Evolutionary conservation across 2,797 vertebrate genomes (phyloP).

Genomic region (Phylloscopus collybita): DNA sequence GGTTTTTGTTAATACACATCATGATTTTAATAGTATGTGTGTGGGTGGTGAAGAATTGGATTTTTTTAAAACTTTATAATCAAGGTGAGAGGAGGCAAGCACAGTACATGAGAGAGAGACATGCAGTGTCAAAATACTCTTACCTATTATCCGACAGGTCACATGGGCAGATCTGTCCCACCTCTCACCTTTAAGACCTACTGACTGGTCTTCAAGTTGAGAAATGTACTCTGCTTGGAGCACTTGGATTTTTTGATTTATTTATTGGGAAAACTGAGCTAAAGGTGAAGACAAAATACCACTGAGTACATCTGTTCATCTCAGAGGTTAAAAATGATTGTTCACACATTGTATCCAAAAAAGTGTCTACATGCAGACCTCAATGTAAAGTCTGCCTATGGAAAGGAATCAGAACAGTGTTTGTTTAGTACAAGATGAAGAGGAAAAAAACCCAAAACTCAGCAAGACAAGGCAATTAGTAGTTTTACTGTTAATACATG

Average conservation of each 20-base stretch:
- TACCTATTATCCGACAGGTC: conserved; percentile 71
- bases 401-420: neutral
- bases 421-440: neutral
- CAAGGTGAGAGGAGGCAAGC: conserved; percentile 69
- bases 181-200: conserved; percentile 6
- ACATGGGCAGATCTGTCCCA: conserved; percentile 51
- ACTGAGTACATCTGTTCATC: neutral
- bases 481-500: neutral
- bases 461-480: neutral
- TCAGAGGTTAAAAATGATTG: neutral
- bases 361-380: neutral
- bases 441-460: neutral
- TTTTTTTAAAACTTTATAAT: conserved; percentile 67
- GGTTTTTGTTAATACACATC: conserved; percentile 65
- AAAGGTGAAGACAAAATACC: neutral
- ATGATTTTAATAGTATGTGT: conserved; percentile 70
- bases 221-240: neutral
- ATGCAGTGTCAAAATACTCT: conserved; percentile 58
- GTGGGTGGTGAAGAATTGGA: conserved; percentile 67
- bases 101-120: conserved; percentile 54
- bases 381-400: neutral
- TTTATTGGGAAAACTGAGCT: neutral
- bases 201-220: neutral
- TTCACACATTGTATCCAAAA: conserved; percentile 16
- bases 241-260: neutral